These are phyloP conservation scores for Leptatherina wallacei DNA, from an alignment of 2,797 vertebrate species.

Conservation along the genomic window DNA sequence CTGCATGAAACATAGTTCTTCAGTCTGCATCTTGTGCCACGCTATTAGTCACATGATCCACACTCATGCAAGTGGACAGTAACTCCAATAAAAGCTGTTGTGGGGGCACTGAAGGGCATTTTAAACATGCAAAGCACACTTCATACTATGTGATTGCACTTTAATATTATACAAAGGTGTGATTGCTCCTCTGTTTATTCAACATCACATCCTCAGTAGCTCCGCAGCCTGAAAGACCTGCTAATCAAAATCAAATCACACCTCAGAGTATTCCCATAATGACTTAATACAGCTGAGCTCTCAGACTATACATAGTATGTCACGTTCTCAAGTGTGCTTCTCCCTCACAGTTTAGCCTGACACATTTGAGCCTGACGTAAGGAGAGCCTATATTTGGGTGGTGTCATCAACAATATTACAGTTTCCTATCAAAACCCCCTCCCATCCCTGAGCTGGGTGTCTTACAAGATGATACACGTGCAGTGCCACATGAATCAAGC, in stretches of 20 bases:
- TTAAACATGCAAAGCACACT: not conserved
- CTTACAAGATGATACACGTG: conserved; percentile 45
- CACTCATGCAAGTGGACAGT: not conserved
- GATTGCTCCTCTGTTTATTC: not conserved
- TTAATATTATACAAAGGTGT: not conserved
- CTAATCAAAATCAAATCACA: conserved; percentile 38
- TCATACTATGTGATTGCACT: not conserved
- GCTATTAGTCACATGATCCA: not conserved
- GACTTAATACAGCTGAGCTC: conserved; percentile 46
- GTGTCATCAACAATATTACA: conserved; percentile 58
- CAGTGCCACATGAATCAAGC: conserved; percentile 46
- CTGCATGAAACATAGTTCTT: not conserved
- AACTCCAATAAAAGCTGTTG: not conserved
- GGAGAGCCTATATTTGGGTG: conserved; percentile 60
- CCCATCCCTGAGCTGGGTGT: conserved; percentile 29
- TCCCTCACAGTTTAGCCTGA: conserved; percentile 52
- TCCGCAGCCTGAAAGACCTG: conserved; percentile 11
- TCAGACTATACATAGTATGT: conserved; percentile 59
- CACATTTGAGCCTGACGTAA: conserved; percentile 61
- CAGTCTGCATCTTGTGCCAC: not conserved
- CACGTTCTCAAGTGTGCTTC: conserved; percentile 46
- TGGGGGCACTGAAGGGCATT: not conserved
- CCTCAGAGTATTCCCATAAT: conserved; percentile 44
- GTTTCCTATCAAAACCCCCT: conserved; percentile 36
- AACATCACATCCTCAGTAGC: not conserved